Evolutionary conservation across 2,888 invertebrate species (phyloP).

Genomic region (Cantharis rufa): DNA sequence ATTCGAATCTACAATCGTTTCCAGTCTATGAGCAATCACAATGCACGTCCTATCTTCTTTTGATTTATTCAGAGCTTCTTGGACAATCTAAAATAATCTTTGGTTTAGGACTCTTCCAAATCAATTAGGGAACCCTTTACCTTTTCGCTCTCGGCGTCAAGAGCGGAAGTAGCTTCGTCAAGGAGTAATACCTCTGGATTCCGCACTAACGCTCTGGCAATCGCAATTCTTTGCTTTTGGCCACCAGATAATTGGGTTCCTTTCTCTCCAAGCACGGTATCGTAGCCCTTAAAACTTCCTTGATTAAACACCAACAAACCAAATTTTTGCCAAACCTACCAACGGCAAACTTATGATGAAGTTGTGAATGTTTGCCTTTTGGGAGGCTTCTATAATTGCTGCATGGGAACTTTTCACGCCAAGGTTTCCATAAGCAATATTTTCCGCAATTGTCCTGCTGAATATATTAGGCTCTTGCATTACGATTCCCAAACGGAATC

Average conservation of each 20-base stretch:
- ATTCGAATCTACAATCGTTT: slow-evolving; percentile 83
- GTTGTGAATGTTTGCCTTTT: slow-evolving; percentile 84
- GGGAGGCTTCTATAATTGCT: slow-evolving; percentile 78
- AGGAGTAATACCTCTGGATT: slow-evolving; percentile 76
- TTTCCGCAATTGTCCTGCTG: slow-evolving; percentile 84
- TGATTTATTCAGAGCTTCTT: slow-evolving; percentile 84
- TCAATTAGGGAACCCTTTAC: slow-evolving; percentile 49
- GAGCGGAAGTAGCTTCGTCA: slow-evolving; percentile 86
- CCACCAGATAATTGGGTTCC: slow-evolving; percentile 72
- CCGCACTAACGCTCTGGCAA: slow-evolving; percentile 82
- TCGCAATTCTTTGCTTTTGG: slow-evolving; percentile 85
- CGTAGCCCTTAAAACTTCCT: not conserved
- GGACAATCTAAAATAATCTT: slow-evolving; percentile 59
- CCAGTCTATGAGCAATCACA: slow-evolving; percentile 84
- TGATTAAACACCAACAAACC: not conserved
- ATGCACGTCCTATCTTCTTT: slow-evolving; percentile 82
- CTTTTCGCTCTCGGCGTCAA: slow-evolving; percentile 85
- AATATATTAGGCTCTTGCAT: slow-evolving; percentile 93
- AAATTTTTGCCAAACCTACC: slow-evolving; percentile 56
- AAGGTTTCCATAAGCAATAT: slow-evolving; percentile 92
- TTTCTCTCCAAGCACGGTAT: not conserved
- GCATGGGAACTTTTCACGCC: slow-evolving; percentile 61
- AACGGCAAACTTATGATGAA: slow-evolving; percentile 78
- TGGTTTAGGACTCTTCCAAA: not conserved
- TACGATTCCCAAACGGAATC: slow-evolving; percentile 83